These are phyloP conservation scores for Microchirus variegatus DNA, from an alignment of 2,797 vertebrate genomes.

Conservation along the genomic window DNA sequence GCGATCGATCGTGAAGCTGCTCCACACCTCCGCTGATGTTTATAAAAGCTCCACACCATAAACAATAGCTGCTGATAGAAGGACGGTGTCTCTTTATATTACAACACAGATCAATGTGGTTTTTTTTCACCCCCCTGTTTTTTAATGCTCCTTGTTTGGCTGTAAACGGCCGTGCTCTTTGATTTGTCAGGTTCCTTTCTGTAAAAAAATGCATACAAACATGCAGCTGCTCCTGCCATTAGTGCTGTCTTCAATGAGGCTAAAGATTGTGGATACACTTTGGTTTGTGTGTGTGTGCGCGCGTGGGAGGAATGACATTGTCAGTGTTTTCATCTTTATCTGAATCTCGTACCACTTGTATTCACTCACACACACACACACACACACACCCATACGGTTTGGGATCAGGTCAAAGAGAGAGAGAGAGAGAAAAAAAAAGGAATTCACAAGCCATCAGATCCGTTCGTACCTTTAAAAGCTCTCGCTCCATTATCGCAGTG, in stretches of 20 bases:
- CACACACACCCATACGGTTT: not conserved
- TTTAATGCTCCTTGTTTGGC: constrained; percentile 18
- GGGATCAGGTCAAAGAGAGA: constrained; percentile 30
- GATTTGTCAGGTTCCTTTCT: constrained; percentile 23
- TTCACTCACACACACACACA: constrained; percentile 4
- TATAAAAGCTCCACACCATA: constrained; percentile 44
- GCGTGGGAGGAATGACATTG: not conserved
- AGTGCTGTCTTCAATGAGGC: not conserved
- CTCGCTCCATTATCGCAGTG: constrained; percentile 65
- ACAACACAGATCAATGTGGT: constrained; percentile 47
- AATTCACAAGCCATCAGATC: constrained; percentile 43
- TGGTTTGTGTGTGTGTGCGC: constrained; percentile 1
- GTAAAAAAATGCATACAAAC: constrained; percentile 6
- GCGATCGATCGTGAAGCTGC: constrained; percentile 47
- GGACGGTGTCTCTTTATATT: constrained; percentile 31
- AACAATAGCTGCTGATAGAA: constrained; percentile 34
- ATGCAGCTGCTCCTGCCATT: not conserved
- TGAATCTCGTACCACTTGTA: constrained; percentile 19
- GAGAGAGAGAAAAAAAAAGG: constrained; percentile 11
- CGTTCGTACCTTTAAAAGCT: constrained; percentile 61
- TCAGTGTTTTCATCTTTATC: not conserved
- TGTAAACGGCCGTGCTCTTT: constrained; percentile 14
- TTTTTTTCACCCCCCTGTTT: constrained; percentile 1
- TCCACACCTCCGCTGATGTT: constrained; percentile 11
- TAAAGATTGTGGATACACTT: not conserved